These are phyloP conservation scores for Agelastica alni DNA, from an alignment of 2,888 invertebrate genomes.

Conservation along the genomic window DNA sequence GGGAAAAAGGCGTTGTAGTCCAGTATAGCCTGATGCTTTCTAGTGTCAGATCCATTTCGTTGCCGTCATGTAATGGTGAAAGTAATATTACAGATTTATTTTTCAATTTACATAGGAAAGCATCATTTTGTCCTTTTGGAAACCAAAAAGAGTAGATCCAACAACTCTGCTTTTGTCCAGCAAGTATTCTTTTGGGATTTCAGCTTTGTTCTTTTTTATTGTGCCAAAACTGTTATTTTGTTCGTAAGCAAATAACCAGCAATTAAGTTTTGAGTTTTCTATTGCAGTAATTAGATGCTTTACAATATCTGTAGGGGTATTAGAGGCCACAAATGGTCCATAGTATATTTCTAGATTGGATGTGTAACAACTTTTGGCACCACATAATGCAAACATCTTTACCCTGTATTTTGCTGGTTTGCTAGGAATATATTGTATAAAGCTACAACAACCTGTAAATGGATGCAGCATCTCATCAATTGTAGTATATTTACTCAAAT, in stretches of 20 bases:
- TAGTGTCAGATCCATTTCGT: slow-evolving; percentile 34
- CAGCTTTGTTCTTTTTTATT: slow-evolving; percentile 17
- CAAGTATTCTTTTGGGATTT: slow-evolving; percentile 35
- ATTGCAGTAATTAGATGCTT: slow-evolving; percentile 21
- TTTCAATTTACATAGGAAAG: slow-evolving; percentile 12
- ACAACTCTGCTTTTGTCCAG: slow-evolving; percentile 21
- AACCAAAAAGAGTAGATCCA: slow-evolving; percentile 20
- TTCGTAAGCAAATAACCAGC: slow-evolving; percentile 45
- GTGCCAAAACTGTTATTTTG: slow-evolving; percentile 43
- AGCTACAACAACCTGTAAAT: slow-evolving; percentile 24
- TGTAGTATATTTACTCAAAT: slow-evolving; percentile 21
- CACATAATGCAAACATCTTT: slow-evolving; percentile 25
- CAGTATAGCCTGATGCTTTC: too few species aligned
- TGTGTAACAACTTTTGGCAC: slow-evolving; percentile 19
- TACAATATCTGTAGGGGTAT: slow-evolving; percentile 21
- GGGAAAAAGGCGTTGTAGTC: too few species aligned
- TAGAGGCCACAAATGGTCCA: slow-evolving; percentile 20
- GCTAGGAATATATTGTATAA: slow-evolving; percentile 19
- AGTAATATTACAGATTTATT: slow-evolving; percentile 40
- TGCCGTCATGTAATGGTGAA: slow-evolving; percentile 38
- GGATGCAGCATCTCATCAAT: slow-evolving; percentile 25
- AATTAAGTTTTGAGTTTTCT: slow-evolving; percentile 27
- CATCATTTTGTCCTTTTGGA: slow-evolving; percentile 22
- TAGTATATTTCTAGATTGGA: slow-evolving; percentile 20
- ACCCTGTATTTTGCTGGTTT: slow-evolving; percentile 23